Evolutionary conservation across 2,797 vertebrate genomes (phyloP).

Genomic region (Muscicapa comitata): DNA sequence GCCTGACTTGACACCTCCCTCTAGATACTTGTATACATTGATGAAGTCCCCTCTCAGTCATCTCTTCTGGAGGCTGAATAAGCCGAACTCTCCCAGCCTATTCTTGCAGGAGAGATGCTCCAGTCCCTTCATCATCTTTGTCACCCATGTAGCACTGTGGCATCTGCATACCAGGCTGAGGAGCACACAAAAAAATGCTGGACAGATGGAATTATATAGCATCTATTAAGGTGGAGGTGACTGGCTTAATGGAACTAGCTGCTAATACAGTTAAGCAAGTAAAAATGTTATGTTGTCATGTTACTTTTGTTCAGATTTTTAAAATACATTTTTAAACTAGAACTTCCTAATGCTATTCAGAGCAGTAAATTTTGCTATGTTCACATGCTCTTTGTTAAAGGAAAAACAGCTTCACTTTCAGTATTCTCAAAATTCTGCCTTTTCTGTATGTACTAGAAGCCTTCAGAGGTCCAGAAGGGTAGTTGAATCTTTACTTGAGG

Average conservation of each 20-base stretch:
- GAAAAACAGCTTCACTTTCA: background rate
- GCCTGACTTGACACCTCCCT: background rate
- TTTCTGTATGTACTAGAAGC: background rate
- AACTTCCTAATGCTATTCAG: background rate
- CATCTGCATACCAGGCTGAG: background rate
- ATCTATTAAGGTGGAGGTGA: background rate
- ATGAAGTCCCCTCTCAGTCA: background rate
- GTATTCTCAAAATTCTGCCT: background rate
- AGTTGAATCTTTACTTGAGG: background rate
- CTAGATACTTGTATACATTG: background rate
- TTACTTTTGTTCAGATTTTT: background rate
- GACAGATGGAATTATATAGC: background rate
- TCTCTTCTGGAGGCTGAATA: background rate
- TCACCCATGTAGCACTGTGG: accelerated
- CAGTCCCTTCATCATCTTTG: background rate
- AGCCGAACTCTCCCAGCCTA: background rate
- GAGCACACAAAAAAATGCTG: background rate
- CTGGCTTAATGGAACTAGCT: background rate
- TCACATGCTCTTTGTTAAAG: background rate
- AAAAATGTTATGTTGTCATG: background rate
- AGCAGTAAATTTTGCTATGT: background rate
- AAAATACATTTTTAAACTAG: background rate
- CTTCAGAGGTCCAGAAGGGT: background rate
- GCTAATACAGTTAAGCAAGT: background rate
- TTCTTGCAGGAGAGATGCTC: background rate